phyloP scores from a whole-genome alignment of 1,140 invertebrate species.

The Drosophila nigromelanica region DNA sequence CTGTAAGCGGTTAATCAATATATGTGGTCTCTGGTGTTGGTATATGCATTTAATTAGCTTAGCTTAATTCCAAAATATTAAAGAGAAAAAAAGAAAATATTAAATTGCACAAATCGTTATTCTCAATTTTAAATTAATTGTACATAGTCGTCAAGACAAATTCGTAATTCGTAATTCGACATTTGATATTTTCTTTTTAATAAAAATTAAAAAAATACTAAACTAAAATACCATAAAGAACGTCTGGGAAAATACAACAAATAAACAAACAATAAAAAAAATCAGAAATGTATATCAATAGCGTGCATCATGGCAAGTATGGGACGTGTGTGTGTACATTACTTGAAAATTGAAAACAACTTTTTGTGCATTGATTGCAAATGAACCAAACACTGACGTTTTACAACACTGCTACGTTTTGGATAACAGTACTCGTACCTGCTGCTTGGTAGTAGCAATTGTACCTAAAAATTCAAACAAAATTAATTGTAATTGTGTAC shows the following conservation, averaged over 20 bases:
- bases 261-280: conserved; percentile 26
- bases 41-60: conserved; percentile 23
- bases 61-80: conserved; percentile 3
- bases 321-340: conserved; percentile 76
- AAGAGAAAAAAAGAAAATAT: conserved; percentile 76
- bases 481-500: conserved; percentile 39
- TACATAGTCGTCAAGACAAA: conserved; percentile 63
- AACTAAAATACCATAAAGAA: conserved; percentile 44
- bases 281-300: conserved; percentile 48
- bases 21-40: conserved; percentile 70
- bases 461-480: conserved; percentile 27
- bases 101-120: conserved; percentile 84
- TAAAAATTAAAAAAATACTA: conserved; percentile 28
- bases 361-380: conserved; percentile 83
- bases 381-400: conserved; percentile 21
- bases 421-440: conserved; percentile 9
- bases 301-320: conserved; percentile 62
- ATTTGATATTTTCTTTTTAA: conserved; percentile 82
- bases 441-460: conserved; percentile 30
- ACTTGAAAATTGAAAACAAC: conserved; percentile 83
- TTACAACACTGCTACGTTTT: conserved; percentile 26
- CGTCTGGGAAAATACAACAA: conserved; percentile 48
- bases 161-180: conserved; percentile 19
- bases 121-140: conserved; percentile 83
- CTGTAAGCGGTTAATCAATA: conserved; percentile 18